phyloP scores from a whole-genome alignment of 37 sponge, comb jelly and placozoan species.

The Oopsacas minuta region DNA sequence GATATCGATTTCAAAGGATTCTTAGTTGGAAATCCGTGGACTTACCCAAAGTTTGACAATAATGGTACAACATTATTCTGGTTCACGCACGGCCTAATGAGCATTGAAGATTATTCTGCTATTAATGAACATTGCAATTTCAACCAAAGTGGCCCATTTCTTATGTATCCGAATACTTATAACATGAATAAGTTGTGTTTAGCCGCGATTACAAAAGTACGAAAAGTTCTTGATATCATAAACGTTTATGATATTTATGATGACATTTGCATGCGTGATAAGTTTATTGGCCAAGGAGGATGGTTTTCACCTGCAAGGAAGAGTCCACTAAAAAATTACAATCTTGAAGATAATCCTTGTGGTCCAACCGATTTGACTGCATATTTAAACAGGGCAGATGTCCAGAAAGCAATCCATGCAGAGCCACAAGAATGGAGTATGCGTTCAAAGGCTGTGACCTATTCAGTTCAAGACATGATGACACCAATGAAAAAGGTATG shows the following conservation, averaged over 20 bases:
- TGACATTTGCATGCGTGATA: background rate
- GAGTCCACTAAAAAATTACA: background rate
- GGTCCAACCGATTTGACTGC: background rate
- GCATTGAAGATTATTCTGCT: background rate
- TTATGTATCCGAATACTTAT: background rate
- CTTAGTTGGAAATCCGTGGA: constrained; percentile 28
- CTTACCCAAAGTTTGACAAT: constrained; percentile 22
- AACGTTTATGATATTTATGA: background rate
- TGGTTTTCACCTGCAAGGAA: background rate
- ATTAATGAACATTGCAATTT: background rate
- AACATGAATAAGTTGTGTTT: constrained; percentile 12
- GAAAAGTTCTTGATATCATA: background rate
- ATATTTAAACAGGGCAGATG: background rate
- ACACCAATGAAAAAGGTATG: constrained; percentile 16
- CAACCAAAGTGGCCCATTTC: background rate
- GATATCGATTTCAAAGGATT: constrained; percentile 25
- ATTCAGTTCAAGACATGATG: background rate
- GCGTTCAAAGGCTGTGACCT: background rate
- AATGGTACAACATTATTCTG: constrained; percentile 19
- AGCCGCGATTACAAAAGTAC: background rate
- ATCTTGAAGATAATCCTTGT: background rate
- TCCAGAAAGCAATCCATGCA: background rate
- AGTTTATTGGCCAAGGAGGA: background rate
- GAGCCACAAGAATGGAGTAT: background rate
- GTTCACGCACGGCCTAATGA: constrained; percentile 11